These are phyloP conservation scores for Penaeus monodon DNA, from an alignment of 2,888 invertebrate species.

Conservation along the genomic window DNA sequence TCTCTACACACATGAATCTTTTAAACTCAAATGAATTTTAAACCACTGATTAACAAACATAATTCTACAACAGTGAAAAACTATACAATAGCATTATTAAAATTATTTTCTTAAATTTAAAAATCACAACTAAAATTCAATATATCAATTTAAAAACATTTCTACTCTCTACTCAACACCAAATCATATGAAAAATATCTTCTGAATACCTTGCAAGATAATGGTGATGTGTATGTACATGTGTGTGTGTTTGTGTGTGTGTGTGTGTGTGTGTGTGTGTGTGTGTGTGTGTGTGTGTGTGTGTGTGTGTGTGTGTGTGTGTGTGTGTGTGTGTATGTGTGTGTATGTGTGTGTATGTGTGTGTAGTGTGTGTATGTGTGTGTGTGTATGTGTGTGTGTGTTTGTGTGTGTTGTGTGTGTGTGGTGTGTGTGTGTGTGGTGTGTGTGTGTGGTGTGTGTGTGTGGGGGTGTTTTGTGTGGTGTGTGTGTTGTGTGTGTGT, in stretches of 20 bases:
- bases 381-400: not conserved
- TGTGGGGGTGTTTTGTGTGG: not conserved
- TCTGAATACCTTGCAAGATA: too few species aligned
- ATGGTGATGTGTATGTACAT: not conserved
- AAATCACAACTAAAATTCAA: too few species aligned
- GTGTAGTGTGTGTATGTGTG: not conserved
- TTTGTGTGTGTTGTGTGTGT: not conserved
- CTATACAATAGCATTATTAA: too few species aligned
- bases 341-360: not conserved
- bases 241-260: not conserved
- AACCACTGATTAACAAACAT: too few species aligned
- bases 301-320: not conserved
- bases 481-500: not conserved
- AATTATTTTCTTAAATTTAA: too few species aligned
- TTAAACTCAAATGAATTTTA: too few species aligned
- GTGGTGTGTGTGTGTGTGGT: not conserved
- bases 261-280: too few species aligned
- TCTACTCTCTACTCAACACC: too few species aligned
- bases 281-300: not conserved
- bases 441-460: conserved; percentile 1
- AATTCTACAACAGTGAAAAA: too few species aligned
- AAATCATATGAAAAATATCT: too few species aligned
- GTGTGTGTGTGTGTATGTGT: not conserved
- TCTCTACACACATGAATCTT: too few species aligned
- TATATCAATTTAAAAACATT: too few species aligned